Evolutionary conservation across 2,888 invertebrate genomes (phyloP).

Genomic region (Noctua janthina): DNA sequence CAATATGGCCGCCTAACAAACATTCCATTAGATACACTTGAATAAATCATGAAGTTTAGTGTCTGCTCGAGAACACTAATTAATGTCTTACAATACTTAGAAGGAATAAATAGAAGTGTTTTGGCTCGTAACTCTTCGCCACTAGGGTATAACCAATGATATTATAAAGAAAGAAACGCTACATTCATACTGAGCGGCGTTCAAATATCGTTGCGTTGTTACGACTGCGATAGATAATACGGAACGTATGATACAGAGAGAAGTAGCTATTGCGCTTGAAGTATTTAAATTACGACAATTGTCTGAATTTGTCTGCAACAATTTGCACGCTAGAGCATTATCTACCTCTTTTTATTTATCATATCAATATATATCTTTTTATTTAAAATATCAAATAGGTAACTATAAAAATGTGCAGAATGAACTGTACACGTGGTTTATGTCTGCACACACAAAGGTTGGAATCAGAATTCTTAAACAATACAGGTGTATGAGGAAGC

Average conservation of each 20-base stretch:
- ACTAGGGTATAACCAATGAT: not conserved
- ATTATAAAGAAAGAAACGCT: too few relatives aligned
- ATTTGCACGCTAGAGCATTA: too few relatives aligned
- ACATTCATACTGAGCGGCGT: too few relatives aligned
- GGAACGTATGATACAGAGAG: too few relatives aligned
- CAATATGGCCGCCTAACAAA: conserved; percentile 13
- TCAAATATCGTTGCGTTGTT: too few relatives aligned
- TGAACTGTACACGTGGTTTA: not conserved
- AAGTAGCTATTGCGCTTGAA: too few relatives aligned
- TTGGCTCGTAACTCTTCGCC: not conserved
- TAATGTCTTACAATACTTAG: conserved; percentile 10
- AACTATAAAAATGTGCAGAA: not conserved
- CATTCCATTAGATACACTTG: conserved; percentile 21
- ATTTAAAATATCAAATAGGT: too few relatives aligned
- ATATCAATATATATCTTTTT: too few relatives aligned
- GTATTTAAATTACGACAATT: too few relatives aligned
- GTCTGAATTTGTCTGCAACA: too few relatives aligned
- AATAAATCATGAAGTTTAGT: conserved; percentile 22
- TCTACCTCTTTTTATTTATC: not conserved
- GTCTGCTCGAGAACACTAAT: conserved; percentile 34
- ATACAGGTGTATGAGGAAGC: not conserved
- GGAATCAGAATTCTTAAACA: not conserved
- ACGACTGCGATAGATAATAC: too few relatives aligned
- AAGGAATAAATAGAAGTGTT: not conserved
- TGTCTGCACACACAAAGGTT: not conserved